Conservation (phyloP, 2,888 invertebrate species). For the Lycaena phlaeas region DNA sequence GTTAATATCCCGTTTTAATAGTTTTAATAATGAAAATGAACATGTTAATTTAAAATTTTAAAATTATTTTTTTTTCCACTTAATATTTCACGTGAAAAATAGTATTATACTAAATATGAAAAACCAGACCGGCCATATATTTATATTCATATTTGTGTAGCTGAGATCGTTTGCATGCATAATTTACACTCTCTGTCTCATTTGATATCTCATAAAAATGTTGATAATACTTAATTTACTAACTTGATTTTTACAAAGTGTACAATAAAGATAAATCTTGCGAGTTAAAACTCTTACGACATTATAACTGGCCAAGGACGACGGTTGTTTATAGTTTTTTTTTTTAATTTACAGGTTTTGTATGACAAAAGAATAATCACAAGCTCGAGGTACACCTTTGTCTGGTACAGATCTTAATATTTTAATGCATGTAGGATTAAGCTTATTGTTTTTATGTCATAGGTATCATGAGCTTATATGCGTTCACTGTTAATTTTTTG, state of each 20-base stretch:
- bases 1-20: no score
- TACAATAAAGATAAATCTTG: not conserved
- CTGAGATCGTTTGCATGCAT: not conserved
- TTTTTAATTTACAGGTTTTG: not conserved
- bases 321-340: not conserved
- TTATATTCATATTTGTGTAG: not conserved
- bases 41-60: no score
- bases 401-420: not conserved
- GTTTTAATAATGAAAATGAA: no score
- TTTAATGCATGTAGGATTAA: not conserved
- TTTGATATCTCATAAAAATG: not conserved
- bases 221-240: not conserved
- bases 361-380: not conserved
- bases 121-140: no score
- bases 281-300: not conserved
- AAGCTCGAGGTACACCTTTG: not conserved
- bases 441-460: no score
- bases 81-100: no score
- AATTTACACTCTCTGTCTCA: constrained; percentile 1
- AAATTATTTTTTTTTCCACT: no score
- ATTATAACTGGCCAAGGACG: not conserved
- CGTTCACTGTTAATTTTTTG: no score
- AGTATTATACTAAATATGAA: no score
- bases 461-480: no score
- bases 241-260: not conserved